Evolutionary conservation across 2,888 invertebrate species (phyloP).

Genomic region (Biston betularia): DNA sequence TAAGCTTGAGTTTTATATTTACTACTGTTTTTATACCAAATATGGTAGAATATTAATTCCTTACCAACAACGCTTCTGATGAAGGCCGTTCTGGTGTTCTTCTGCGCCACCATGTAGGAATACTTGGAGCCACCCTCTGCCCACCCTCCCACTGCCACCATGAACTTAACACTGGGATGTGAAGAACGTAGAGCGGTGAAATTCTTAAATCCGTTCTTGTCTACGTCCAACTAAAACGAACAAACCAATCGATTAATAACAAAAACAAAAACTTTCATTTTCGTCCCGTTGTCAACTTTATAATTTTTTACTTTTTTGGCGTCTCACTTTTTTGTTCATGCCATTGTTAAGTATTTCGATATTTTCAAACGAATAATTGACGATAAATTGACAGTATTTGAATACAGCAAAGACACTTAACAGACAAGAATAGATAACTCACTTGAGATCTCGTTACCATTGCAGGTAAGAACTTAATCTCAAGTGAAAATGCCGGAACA

Average conservation of each 20-base stretch:
- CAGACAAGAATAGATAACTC: no score
- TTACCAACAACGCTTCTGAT: slow-evolving; percentile 91
- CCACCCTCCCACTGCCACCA: slow-evolving; percentile 96
- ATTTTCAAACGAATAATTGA: no score
- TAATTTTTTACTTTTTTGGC: background rate
- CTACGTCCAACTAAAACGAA: slow-evolving; percentile 88
- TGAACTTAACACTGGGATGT: slow-evolving; percentile 91
- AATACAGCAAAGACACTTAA: no score
- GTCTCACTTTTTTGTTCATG: no score
- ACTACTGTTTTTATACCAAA: background rate
- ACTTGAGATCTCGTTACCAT: no score
- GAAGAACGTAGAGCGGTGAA: slow-evolving; percentile 91
- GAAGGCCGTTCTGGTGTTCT: slow-evolving; percentile 89
- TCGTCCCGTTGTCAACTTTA: no score
- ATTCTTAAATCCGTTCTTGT: slow-evolving; percentile 91
- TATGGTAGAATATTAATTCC: slow-evolving; percentile 44
- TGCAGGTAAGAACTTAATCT: no score
- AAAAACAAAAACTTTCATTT: no score
- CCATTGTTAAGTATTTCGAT: no score
- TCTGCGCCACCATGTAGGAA: slow-evolving; percentile 91
- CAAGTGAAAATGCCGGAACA: no score
- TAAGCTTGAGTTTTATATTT: no score
- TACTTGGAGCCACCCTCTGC: slow-evolving; percentile 96
- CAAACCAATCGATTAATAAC: background rate
- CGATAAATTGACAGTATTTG: no score